Evolutionary conservation across 1,140 invertebrate genomes (phyloP).

Genomic region (Drosophila pseudoobscura): DNA sequence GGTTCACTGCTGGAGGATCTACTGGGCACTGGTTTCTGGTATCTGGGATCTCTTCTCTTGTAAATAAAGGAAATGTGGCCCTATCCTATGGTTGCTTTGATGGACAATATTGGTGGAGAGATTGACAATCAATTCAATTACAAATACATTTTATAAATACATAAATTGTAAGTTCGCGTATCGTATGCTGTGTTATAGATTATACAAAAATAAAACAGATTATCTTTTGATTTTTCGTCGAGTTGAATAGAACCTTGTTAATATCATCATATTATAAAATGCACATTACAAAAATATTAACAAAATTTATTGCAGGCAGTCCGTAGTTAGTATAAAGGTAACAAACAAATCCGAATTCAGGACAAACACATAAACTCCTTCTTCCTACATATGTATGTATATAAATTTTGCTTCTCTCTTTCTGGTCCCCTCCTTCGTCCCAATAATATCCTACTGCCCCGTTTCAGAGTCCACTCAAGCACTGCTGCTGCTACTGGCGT

Average conservation of each 20-base stretch:
- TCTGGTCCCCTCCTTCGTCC: not conserved
- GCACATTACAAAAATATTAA: conserved; percentile 80
- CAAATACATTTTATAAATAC: conserved; percentile 66
- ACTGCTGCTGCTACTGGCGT: too few relatives aligned
- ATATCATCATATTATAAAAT: conserved; percentile 78
- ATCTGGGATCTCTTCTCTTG: conserved; percentile 7
- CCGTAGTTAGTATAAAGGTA: conserved; percentile 76
- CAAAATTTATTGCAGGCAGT: conserved; percentile 82
- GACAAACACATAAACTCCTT: conserved; percentile 53
- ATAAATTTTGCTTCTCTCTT: conserved; percentile 42
- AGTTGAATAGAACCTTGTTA: conserved; percentile 81
- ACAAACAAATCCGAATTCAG: conserved; percentile 76
- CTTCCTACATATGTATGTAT: conserved; percentile 23
- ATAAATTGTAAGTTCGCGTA: conserved; percentile 49
- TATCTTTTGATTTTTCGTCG: conserved; percentile 79
- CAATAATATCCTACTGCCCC: not conserved
- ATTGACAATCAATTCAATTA: conserved; percentile 55
- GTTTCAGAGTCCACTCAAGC: too few relatives aligned
- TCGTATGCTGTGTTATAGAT: conserved; percentile 53
- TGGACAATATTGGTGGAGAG: conserved; percentile 19
- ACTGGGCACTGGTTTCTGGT: not conserved
- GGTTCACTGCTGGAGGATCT: conserved; percentile 22
- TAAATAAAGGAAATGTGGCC: conserved; percentile 41
- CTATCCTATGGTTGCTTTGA: conserved; percentile 17
- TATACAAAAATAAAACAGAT: conserved; percentile 82